Percentiles rank a stretch among this genome's conserved stretches.
Conservation (phyloP, 2,113 vertebrate genomes). For the Puffinus mauretanicus region DNA sequence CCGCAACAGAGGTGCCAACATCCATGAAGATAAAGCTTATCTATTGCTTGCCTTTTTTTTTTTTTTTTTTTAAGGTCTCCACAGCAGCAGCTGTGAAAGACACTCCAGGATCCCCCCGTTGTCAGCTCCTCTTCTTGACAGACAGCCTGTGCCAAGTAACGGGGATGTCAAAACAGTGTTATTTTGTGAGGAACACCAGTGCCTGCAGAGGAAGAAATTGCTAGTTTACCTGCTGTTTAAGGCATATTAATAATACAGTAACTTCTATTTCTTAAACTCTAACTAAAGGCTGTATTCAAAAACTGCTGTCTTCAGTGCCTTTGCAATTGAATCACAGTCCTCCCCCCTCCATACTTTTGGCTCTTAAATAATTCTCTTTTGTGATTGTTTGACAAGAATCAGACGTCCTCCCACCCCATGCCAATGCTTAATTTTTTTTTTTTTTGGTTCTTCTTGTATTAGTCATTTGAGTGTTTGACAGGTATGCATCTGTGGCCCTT, state of each 20-base stretch:
- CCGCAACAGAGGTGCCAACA: not conserved
- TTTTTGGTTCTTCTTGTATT: not conserved
- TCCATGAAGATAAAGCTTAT: not conserved
- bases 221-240: constrained; percentile 40
- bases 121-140: constrained; percentile 9
- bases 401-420: not conserved
- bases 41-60: not conserved
- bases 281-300: constrained; percentile 9
- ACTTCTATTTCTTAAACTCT: constrained; percentile 43
- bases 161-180: not conserved
- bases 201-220: constrained; percentile 11
- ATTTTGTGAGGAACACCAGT: constrained; percentile 27
- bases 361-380: constrained; percentile 25
- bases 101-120: not conserved
- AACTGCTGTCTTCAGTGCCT: not conserved
- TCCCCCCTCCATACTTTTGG: not conserved
- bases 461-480: not conserved
- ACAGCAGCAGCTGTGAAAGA: not conserved
- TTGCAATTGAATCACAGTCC: not conserved
- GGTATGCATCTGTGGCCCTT: not conserved
- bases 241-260: constrained; percentile 34
- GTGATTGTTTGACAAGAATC: constrained; percentile 12
- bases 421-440: not conserved
- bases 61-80: not conserved
- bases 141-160: not conserved